phyloP scores from a whole-genome alignment of 2,888 invertebrate species.

The Megalurothrips usitatus region DNA sequence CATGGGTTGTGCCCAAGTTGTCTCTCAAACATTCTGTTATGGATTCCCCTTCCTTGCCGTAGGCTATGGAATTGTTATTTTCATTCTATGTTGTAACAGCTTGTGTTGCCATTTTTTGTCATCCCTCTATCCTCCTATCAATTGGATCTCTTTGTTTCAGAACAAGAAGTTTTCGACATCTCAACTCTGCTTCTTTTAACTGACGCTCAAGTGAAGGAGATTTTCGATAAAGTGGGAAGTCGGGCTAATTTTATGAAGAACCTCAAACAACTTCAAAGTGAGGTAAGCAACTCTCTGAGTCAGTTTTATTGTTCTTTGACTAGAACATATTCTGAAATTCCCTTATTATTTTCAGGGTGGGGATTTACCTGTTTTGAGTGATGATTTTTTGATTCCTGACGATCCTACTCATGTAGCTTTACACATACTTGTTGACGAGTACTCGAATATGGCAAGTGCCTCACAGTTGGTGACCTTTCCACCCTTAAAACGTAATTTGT shows the following conservation, averaged over 20 bases:
- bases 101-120: not conserved
- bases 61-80: not conserved
- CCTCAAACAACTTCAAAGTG: conserved; percentile 5
- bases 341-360: not conserved
- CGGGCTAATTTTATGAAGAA: not conserved
- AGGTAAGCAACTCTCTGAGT: not conserved
- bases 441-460: not conserved
- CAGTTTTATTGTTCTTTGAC: not conserved
- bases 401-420: not conserved
- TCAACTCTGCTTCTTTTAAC: not conserved
- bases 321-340: not conserved
- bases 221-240: conserved; percentile 6
- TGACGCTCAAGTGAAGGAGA: not conserved
- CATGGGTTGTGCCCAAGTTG: not conserved
- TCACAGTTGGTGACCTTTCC: not conserved
- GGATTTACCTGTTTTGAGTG: not conserved
- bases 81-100: not conserved
- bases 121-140: not conserved
- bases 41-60: not conserved
- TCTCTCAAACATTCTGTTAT: not conserved
- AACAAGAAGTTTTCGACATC: not conserved
- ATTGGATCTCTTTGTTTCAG: not conserved
- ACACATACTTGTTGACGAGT: not conserved
- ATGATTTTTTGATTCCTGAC: not conserved
- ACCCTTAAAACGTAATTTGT: not conserved